Conservation (phyloP, 1,140 invertebrate genomes). For the Cotesia typhae region DNA sequence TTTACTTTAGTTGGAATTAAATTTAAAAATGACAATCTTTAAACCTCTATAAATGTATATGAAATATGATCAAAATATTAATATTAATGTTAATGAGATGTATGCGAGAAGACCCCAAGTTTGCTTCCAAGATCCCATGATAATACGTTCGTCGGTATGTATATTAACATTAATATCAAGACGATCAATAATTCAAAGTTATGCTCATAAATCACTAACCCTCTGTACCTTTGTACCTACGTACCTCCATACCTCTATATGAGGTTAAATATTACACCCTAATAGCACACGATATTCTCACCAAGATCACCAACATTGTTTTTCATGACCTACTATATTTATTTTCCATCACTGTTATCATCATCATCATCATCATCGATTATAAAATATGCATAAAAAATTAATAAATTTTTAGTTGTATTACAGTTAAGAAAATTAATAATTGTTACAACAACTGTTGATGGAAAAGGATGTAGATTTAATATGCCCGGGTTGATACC, state of each 20-base stretch:
- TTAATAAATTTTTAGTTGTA: too few relatives aligned
- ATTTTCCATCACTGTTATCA: neutral
- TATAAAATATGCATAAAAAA: too few relatives aligned
- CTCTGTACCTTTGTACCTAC: neutral
- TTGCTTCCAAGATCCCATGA: neutral
- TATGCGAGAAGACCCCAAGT: slow-evolving; percentile 2
- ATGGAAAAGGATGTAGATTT: neutral
- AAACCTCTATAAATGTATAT: too few relatives aligned
- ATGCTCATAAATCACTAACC: slow-evolving; percentile 14
- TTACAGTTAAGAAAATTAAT: neutral
- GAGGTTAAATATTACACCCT: slow-evolving; percentile 21
- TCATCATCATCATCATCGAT: neutral
- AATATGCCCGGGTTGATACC: slow-evolving; percentile 19
- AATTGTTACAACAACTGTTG: neutral
- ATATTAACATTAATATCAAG: slow-evolving; percentile 22
- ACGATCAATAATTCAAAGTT: slow-evolving; percentile 27
- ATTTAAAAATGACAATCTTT: too few relatives aligned
- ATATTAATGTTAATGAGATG: too few relatives aligned
- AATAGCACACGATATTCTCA: slow-evolving; percentile 16
- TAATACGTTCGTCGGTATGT: neutral
- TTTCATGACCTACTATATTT: slow-evolving; percentile 21
- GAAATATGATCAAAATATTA: too few relatives aligned
- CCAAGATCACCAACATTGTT: neutral
- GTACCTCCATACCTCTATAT: neutral
- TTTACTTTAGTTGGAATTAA: too few relatives aligned